Evolutionary conservation across 2,888 invertebrate genomes (phyloP).

Genomic region (Metopia argyrocephala): DNA sequence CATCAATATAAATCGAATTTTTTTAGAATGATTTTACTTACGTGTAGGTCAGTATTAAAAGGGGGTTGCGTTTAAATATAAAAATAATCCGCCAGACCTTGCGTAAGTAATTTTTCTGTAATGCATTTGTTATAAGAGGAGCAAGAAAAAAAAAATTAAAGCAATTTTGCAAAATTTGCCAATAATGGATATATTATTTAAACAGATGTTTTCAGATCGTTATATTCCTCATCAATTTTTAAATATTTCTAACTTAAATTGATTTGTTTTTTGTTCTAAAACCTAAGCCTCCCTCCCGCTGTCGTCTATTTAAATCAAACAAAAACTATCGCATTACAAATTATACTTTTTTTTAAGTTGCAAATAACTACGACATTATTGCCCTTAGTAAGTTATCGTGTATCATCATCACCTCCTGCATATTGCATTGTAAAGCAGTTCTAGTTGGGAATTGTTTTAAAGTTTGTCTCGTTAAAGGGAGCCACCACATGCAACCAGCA

Average conservation of each 20-base stretch:
- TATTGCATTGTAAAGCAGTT: background rate
- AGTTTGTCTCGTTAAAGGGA: background rate
- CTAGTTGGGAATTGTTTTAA: background rate
- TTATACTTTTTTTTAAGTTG: background rate
- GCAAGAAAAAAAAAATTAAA: background rate
- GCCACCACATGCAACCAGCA: conserved; percentile 13
- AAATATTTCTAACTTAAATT: no score
- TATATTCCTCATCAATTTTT: no score
- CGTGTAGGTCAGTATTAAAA: conserved; percentile 42
- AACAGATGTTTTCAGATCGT: background rate
- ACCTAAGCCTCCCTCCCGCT: background rate
- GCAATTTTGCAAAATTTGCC: background rate
- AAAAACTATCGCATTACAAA: conserved; percentile 21
- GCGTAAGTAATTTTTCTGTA: background rate
- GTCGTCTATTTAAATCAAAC: background rate
- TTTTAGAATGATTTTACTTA: conserved; percentile 24
- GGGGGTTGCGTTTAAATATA: conserved; percentile 15
- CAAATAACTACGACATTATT: background rate
- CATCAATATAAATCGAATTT: conserved; percentile 38
- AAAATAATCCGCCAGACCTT: background rate
- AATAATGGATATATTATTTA: background rate
- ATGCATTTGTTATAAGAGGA: background rate
- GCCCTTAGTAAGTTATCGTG: conserved; percentile 8
- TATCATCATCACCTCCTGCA: background rate
- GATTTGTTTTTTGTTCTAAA: no score